These are phyloP conservation scores for Zoanthus solanderi DNA, from an alignment of 92 coral and sea anemone genomes.

Conservation along the genomic window DNA sequence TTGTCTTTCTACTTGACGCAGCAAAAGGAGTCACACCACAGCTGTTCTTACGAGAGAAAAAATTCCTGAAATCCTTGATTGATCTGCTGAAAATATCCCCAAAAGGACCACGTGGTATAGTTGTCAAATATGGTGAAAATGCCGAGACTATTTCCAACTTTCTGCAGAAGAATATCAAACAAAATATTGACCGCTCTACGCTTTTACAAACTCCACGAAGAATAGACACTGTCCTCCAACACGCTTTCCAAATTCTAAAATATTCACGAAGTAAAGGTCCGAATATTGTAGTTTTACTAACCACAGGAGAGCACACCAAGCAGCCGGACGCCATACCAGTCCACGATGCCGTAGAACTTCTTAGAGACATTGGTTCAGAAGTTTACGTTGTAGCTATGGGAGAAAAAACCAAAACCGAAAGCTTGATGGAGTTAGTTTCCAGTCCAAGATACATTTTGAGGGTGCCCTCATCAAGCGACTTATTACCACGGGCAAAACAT, in stretches of 20 bases:
- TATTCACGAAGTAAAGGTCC: constrained; percentile 8
- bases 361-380: constrained; percentile 8
- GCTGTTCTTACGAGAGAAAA: constrained; percentile 18
- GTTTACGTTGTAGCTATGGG: constrained; percentile 38
- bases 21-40: constrained; percentile 25
- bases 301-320: constrained; percentile 25
- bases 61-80: constrained; percentile 6
- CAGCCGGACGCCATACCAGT: constrained; percentile 13
- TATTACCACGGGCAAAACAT: constrained; percentile 2
- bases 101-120: constrained; percentile 37
- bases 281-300: constrained; percentile 23
- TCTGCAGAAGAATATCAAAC: constrained; percentile 25
- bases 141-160: constrained; percentile 31
- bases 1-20: constrained; percentile 21
- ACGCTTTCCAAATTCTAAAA: constrained; percentile 31
- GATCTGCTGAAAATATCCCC: constrained; percentile 27
- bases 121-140: constrained; percentile 25
- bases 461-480: constrained; percentile 30
- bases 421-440: constrained; percentile 2
- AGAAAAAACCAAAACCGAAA: neutral
- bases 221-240: constrained; percentile 29
- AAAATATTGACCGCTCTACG: constrained; percentile 21
- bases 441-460: constrained; percentile 4
- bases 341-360: neutral
- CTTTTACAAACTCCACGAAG: constrained; percentile 25